Evolutionary conservation across 2,888 invertebrate genomes (phyloP).

Genomic region (Heliconius aoede): DNA sequence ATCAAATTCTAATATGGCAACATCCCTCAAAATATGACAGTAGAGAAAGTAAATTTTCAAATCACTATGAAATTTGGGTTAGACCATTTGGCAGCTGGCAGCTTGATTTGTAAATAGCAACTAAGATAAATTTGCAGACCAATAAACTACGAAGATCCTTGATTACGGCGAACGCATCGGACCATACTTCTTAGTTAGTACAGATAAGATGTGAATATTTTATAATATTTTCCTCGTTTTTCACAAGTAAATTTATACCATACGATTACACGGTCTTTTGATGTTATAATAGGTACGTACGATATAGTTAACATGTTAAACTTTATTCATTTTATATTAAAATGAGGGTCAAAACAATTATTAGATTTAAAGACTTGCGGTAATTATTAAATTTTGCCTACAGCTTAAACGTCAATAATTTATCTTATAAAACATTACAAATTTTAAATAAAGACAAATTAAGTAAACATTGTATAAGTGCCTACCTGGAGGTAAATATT

Average conservation of each 20-base stretch:
- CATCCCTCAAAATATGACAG: not conserved
- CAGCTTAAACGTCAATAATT: not conserved
- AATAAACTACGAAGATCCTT: conserved; percentile 37
- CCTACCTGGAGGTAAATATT: not conserved
- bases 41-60: not conserved
- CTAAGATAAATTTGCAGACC: conserved; percentile 29
- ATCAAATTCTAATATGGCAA: not conserved
- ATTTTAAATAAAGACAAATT: not conserved
- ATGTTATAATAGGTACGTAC: conserved; percentile 39
- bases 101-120: conserved; percentile 11
- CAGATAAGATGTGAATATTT: conserved; percentile 30
- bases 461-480: not conserved
- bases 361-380: not conserved
- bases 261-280: conserved; percentile 45
- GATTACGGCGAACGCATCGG: conserved; percentile 32
- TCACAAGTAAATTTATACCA: conserved; percentile 33
- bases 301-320: conserved; percentile 21
- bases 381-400: not conserved
- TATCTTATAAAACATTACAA: not conserved
- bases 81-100: conserved; percentile 3
- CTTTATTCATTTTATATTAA: conserved; percentile 39
- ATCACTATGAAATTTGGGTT: not conserved
- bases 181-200: conserved; percentile 23
- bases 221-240: conserved; percentile 27
- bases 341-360: conserved; percentile 29